phyloP scores from a whole-genome alignment of 2,797 vertebrate genomes.

The Allobates femoralis region DNA sequence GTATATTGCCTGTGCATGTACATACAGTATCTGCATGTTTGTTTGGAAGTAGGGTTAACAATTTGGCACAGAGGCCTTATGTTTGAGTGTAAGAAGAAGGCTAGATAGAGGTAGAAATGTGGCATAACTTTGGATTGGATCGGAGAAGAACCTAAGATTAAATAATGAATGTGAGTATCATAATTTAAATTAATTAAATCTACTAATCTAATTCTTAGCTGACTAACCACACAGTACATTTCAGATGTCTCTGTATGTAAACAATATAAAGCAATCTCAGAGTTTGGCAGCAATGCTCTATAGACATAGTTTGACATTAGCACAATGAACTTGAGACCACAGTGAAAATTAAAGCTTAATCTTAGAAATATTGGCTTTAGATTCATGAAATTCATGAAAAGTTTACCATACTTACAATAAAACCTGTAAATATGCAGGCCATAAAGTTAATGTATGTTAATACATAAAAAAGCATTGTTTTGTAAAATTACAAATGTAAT shows the following conservation, averaged over 20 bases:
- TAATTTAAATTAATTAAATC: neutral
- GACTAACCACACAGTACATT: neutral
- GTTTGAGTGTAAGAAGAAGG: too few relatives aligned
- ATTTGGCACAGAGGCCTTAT: too few relatives aligned
- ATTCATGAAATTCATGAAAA: slow-evolving; percentile 46
- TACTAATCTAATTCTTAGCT: neutral
- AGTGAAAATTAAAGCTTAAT: slow-evolving; percentile 48
- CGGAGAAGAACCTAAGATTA: neutral
- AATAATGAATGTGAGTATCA: neutral
- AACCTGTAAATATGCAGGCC: slow-evolving; percentile 11
- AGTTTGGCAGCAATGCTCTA: slow-evolving; percentile 22
- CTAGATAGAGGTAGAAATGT: too few relatives aligned
- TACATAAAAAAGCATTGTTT: neutral
- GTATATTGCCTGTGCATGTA: too few relatives aligned
- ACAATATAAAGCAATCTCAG: slow-evolving; percentile 32
- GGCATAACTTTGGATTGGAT: too few relatives aligned
- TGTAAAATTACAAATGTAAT: neutral
- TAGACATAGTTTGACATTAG: slow-evolving; percentile 55
- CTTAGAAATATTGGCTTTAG: slow-evolving; percentile 40
- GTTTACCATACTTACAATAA: slow-evolving; percentile 14
- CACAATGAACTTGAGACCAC: slow-evolving; percentile 45
- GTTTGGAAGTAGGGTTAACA: too few relatives aligned
- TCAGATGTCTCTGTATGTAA: slow-evolving; percentile 30
- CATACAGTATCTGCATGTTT: too few relatives aligned
- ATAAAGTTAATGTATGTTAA: neutral